A percentile compares a stretch with the other conserved stretches of the same genome.
These are phyloP conservation scores for Drosophila ambigua DNA, from an alignment of 1,140 invertebrate genomes.

Conservation along the genomic window DNA sequence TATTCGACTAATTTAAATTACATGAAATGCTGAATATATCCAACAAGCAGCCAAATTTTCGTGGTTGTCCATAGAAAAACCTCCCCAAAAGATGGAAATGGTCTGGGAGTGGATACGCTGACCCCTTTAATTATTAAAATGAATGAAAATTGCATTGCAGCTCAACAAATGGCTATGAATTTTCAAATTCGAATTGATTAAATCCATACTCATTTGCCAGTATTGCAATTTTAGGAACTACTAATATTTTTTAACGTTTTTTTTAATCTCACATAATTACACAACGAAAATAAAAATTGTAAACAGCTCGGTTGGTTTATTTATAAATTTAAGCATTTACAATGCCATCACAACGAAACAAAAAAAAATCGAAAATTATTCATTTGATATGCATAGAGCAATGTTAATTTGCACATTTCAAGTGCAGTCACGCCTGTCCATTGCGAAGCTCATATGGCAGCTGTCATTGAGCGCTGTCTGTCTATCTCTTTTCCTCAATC, in stretches of 20 bases:
- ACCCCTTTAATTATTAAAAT: constrained; percentile 57
- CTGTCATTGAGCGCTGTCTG: not conserved
- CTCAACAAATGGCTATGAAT: constrained; percentile 41
- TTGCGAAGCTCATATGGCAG: constrained; percentile 7
- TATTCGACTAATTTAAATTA: constrained; percentile 55
- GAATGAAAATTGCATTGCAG: constrained; percentile 63
- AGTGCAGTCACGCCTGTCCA: constrained; percentile 38
- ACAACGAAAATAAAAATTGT: too few relatives aligned
- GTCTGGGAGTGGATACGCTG: not conserved
- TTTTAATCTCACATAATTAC: not conserved
- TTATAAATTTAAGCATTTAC: constrained; percentile 27
- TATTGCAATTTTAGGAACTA: constrained; percentile 17
- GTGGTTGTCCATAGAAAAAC: constrained; percentile 20
- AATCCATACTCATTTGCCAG: constrained; percentile 22
- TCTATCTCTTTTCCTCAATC: not conserved
- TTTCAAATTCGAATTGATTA: constrained; percentile 20
- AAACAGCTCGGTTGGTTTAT: not conserved
- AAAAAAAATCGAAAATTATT: constrained; percentile 24
- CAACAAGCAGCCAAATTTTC: constrained; percentile 34
- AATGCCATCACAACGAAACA: constrained; percentile 14
- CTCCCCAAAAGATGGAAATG: not conserved
- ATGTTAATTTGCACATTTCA: constrained; percentile 52
- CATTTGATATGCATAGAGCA: constrained; percentile 28
- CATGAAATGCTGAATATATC: constrained; percentile 52
- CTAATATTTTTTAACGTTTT: not conserved